phyloP scores from a whole-genome alignment of 2,888 invertebrate species.

The Hipparchia semele region DNA sequence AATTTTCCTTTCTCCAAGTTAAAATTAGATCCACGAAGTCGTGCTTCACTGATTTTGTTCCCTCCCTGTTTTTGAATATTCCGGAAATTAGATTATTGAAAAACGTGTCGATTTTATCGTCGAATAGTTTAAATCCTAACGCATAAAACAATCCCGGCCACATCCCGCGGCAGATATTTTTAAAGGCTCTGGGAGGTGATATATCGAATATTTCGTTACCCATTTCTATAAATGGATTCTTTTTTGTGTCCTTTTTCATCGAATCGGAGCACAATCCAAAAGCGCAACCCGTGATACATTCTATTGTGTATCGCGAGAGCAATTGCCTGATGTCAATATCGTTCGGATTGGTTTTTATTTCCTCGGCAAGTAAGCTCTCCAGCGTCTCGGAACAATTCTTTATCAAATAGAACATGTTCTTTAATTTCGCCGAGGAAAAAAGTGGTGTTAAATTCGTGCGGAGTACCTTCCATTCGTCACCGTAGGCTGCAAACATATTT shows the following conservation, averaged over 20 bases:
- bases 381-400: conserved; percentile 51
- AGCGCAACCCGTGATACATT: conserved; percentile 56
- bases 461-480: conserved; percentile 63
- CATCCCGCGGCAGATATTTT: conserved; percentile 3
- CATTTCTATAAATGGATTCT: conserved; percentile 41
- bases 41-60: not conserved
- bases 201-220: not conserved
- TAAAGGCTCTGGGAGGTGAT: not conserved
- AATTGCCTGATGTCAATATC: not conserved
- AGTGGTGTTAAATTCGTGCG: conserved; percentile 64
- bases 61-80: not conserved
- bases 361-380: conserved; percentile 49
- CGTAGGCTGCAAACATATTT: conserved; percentile 51
- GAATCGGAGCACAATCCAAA: conserved; percentile 62
- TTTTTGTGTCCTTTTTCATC: conserved; percentile 46
- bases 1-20: not conserved
- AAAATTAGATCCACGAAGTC: conserved; percentile 13
- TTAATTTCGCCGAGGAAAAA: conserved; percentile 66
- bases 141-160: conserved; percentile 6
- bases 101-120: not conserved
- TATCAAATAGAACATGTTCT: conserved; percentile 65
- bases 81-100: not conserved
- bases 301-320: conserved; percentile 57
- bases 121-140: conserved; percentile 4
- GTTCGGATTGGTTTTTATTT: not conserved